phyloP scores from a whole-genome alignment of 2,113 vertebrate genomes.

The Petaurus breviceps region DNA sequence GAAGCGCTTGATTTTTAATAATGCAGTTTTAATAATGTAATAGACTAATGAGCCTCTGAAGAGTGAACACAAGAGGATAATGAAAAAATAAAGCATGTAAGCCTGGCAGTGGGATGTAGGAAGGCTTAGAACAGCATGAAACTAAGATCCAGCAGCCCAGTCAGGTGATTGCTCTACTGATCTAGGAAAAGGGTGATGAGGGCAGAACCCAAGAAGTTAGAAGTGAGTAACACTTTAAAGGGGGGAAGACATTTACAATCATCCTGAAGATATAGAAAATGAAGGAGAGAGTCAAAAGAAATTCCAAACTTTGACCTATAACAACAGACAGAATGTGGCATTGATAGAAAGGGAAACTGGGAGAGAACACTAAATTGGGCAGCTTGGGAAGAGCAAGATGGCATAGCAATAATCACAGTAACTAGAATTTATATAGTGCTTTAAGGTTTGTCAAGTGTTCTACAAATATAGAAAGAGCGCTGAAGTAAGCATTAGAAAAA shows the following conservation, averaged over 20 bases:
- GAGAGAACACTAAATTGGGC: not conserved
- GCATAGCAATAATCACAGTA: not conserved
- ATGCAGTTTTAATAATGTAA: too few species aligned
- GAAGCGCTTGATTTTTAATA: not conserved
- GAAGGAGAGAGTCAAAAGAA: not conserved
- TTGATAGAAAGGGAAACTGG: not conserved
- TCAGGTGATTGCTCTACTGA: not conserved
- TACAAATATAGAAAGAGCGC: not conserved
- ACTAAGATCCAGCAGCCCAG: not conserved
- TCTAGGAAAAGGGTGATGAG: not conserved
- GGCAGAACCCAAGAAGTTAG: not conserved
- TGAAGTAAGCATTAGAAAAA: not conserved
- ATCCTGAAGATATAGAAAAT: not conserved
- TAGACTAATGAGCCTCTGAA: not conserved
- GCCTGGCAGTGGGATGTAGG: not conserved
- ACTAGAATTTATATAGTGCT: not conserved
- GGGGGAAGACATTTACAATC: not conserved
- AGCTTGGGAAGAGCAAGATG: not conserved
- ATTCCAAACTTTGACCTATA: not conserved
- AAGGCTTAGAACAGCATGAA: not conserved
- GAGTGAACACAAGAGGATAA: constrained; percentile 21
- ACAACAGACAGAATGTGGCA: not conserved
- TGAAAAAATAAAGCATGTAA: not conserved
- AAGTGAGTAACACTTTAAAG: constrained; percentile 12
- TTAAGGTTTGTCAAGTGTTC: not conserved